Percentiles rank a stretch among this genome's conserved stretches.
Evolutionary conservation across 2,888 invertebrate species (phyloP).

Genomic region (Coleophora flavipennella): DNA sequence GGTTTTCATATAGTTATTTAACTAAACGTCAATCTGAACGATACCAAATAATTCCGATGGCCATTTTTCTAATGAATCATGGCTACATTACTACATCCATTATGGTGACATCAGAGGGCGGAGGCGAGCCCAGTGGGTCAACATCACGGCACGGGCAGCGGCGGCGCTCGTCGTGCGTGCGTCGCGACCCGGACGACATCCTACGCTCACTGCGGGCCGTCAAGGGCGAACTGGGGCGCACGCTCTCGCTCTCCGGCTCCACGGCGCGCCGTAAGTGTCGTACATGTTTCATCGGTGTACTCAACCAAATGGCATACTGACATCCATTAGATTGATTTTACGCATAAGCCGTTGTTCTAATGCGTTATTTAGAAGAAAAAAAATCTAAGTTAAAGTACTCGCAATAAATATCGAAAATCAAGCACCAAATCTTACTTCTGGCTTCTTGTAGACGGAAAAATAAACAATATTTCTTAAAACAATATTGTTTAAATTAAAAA

Average conservation of each 20-base stretch:
- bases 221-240: constrained; percentile 85
- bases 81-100: neutral
- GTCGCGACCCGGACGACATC: constrained; percentile 89
- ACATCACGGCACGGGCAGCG: constrained; percentile 72
- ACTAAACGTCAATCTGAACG: too few species aligned
- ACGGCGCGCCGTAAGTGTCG: constrained; percentile 80
- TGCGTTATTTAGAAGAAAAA: neutral
- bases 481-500: too few species aligned
- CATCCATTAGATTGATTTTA: too few species aligned
- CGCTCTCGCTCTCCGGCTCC: constrained; percentile 83
- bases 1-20: too few species aligned
- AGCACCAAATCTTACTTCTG: too few species aligned
- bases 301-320: too few species aligned
- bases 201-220: constrained; percentile 85
- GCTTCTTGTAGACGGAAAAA: neutral
- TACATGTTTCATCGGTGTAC: too few species aligned
- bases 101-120: constrained; percentile 12
- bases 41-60: too few species aligned
- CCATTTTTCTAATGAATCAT: too few species aligned
- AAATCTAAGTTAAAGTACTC: neutral
- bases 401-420: neutral
- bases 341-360: too few species aligned
- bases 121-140: constrained; percentile 35
- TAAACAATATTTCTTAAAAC: too few species aligned
- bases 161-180: constrained; percentile 85